Evolutionary conservation across 1,140 invertebrate genomes (phyloP), one percentile per base, ranked within the genome.

Genomic region (Ips typographus): DNA sequence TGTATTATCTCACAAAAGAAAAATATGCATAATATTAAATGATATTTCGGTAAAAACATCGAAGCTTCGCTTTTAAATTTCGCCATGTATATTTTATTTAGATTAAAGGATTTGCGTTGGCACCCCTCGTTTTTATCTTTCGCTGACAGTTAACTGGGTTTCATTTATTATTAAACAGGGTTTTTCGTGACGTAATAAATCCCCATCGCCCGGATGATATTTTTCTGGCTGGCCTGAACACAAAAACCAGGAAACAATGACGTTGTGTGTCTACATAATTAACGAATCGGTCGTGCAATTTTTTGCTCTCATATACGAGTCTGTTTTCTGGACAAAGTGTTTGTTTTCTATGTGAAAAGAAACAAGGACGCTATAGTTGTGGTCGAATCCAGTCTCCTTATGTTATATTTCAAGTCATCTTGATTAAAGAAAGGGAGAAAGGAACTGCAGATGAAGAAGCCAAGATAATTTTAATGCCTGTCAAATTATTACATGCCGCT

Each of bases 141-240:
- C 47, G 56, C 41, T 58, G 64, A 65, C 64, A 65, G 64, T 56
- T 56, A 63, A 22, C 64, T 36, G 52, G 53, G 52, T 58, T 65
- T 58, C 64, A 65, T 65, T 65, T 57, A 57, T 65, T 65, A 65
- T 65, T 65, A 65, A 65, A 65, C 41, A 43, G 64, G 53, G 64
- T 65, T 65, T 65, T 65, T 56, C 53, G 40, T 47, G 52, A 56
- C 56, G 64, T 52, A 7, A 36, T 52, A 63, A 63, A 63, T 63
- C 61, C 61, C 61, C 37, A 47, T 42, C 5, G 22, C 39, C 40
- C 8, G 42, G 53, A 65, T 64, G 49, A 64, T 56, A 64, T 53
- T 64, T 65, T 66, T 66, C 55, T 44, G 53, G 57, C 51, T 52
- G 51, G 53, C 5, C n/a, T 2, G 38, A 51, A 64, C 3, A 44